phyloP scores from a whole-genome alignment of 2,888 invertebrate species.

The Chydorus sphaericus region DNA sequence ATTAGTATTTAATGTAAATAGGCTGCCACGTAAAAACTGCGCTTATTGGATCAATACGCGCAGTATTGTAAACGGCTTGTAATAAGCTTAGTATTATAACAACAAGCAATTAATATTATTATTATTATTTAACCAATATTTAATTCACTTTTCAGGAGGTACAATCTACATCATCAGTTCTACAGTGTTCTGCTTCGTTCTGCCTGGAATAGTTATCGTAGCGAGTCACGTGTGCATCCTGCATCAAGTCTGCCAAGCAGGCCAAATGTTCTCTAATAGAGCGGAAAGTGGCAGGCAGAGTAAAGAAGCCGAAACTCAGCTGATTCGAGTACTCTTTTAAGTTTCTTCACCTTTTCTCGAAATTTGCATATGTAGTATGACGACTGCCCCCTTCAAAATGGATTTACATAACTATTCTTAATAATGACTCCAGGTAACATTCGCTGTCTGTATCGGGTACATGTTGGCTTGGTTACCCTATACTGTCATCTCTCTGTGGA shows the following conservation, averaged over 20 bases:
- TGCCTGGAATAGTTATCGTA: slow-evolving; percentile 18
- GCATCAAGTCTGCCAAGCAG: slow-evolving; percentile 17
- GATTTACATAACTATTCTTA: background rate
- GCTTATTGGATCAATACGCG: no score
- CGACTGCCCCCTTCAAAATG: background rate
- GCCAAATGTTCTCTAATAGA: slow-evolving; percentile 14
- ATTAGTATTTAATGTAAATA: no score
- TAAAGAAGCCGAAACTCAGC: slow-evolving; percentile 9
- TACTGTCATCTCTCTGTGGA: slow-evolving; percentile 17
- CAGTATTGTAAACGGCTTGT: no score
- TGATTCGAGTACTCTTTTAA: background rate
- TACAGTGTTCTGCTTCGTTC: slow-evolving; percentile 17
- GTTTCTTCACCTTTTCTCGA: background rate
- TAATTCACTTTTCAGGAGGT: slow-evolving; percentile 17
- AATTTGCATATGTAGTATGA: background rate
- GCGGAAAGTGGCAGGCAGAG: slow-evolving; percentile 13
- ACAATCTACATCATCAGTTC: slow-evolving; percentile 18
- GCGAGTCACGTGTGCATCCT: slow-evolving; percentile 19
- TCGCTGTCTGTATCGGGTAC: slow-evolving; percentile 19
- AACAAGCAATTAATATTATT: no score
- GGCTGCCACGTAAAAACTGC: no score
- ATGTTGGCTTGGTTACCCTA: slow-evolving; percentile 21
- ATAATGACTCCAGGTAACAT: slow-evolving; percentile 16
- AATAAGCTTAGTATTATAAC: no score
- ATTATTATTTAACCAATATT: no score